A percentile compares a stretch with the other conserved stretches of the same genome.
Conservation (phyloP, 2,888 invertebrate genomes). For the Phortica okadai region DNA sequence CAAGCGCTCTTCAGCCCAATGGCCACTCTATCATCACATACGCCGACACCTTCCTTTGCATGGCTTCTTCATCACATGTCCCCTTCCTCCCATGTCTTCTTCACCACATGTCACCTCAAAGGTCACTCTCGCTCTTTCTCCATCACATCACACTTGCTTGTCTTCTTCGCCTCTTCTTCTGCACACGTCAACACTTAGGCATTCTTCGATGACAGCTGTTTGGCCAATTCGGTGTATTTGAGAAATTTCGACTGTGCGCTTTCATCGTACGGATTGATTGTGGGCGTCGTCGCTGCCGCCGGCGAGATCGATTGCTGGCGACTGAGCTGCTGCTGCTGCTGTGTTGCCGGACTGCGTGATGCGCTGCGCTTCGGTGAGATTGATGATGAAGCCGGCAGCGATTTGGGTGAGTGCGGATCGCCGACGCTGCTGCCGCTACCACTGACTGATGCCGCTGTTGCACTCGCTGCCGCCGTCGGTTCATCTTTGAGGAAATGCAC, state of each 20-base stretch:
- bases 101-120: too few species aligned
- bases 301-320: conserved; percentile 52
- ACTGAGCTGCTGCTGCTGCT: background rate
- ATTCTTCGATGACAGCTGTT: conserved; percentile 98
- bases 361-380: conserved; percentile 62
- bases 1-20: too few species aligned
- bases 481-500: conserved; percentile 97
- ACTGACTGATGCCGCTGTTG: conserved; percentile 78
- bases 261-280: conserved; percentile 85
- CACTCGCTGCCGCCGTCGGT: conserved; percentile 75
- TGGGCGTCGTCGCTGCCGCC: conserved; percentile 66
- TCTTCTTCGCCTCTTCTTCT: background rate
- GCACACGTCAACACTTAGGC: conserved; percentile 78
- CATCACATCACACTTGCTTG: too few species aligned
- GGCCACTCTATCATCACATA: too few species aligned
- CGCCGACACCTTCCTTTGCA: too few species aligned
- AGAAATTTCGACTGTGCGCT: conserved; percentile 98
- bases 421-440: conserved; percentile 22
- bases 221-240: conserved; percentile 98
- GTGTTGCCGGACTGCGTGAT: conserved; percentile 63
- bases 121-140: too few species aligned
- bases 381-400: conserved; percentile 52
- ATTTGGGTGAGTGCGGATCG: conserved; percentile 61
- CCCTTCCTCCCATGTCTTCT: too few species aligned
- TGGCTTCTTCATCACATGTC: too few species aligned